Percentiles rank a stretch among this genome's conserved stretches.
phyloP scores from a whole-genome alignment of 2,113 vertebrate genomes.

The Rhinopomastus cyanomelas region DNA sequence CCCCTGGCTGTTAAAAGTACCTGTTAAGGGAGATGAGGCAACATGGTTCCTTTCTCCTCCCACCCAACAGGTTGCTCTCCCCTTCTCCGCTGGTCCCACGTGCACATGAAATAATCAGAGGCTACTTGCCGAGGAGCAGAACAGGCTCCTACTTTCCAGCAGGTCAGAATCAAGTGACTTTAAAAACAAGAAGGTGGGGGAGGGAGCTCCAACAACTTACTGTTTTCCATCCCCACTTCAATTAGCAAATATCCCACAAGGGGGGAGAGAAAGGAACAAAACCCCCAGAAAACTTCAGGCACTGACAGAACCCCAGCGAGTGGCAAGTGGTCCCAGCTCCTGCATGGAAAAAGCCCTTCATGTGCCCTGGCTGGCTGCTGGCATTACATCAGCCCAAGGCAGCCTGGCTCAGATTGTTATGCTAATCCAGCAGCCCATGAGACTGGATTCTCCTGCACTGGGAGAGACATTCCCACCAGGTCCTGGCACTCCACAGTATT shows the following conservation, averaged over 20 bases:
- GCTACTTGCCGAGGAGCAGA: not conserved
- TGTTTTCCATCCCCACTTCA: slow-evolving; percentile 68
- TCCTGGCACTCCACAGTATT: slow-evolving; percentile 71
- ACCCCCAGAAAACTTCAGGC: slow-evolving; percentile 36
- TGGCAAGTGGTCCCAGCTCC: slow-evolving; percentile 77
- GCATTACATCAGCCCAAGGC: slow-evolving; percentile 81
- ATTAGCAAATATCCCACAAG: slow-evolving; percentile 69
- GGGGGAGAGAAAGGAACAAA: slow-evolving; percentile 16
- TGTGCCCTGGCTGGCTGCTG: slow-evolving; percentile 29
- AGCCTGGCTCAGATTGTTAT: slow-evolving; percentile 86
- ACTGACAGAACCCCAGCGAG: slow-evolving; percentile 65
- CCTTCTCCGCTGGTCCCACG: not conserved
- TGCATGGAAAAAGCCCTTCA: slow-evolving; percentile 8
- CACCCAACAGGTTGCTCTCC: not conserved
- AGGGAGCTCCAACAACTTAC: not conserved
- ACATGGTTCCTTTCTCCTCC: not conserved
- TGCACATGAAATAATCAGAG: not conserved
- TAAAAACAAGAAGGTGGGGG: not conserved
- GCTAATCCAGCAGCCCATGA: slow-evolving; percentile 74
- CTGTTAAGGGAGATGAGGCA: not conserved
- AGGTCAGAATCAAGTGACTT: not conserved
- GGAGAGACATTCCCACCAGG: slow-evolving; percentile 85
- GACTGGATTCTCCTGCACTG: slow-evolving; percentile 60
- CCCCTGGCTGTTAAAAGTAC: not conserved
- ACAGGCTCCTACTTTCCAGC: not conserved